Evolutionary conservation across 2,113 vertebrate species (phyloP), one percentile per base, ranked within the genome.

Genomic region (Quiscalus mexicanus): DNA sequence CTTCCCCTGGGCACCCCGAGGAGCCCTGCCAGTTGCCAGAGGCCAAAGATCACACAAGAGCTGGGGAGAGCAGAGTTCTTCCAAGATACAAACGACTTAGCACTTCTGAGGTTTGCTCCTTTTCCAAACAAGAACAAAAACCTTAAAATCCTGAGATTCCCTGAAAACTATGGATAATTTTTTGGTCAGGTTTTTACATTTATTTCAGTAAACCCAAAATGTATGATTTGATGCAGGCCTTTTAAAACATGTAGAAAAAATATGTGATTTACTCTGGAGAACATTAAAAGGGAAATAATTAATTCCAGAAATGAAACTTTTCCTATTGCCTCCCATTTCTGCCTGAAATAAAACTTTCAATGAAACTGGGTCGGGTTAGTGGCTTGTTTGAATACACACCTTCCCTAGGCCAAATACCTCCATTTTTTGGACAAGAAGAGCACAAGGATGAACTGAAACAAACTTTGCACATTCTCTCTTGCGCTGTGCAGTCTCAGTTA

Each of bases 21-120:
- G 62, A 84, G 53, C 87, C 8, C 69, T 84, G 94, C 56, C 91
- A 56, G 60, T 9, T 74, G 52, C 91, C 84, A 50, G 56, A 52
- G 94, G 93, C 95, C 90, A 87, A 87, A 94, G 94, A 90, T 85
- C 82, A 92, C 75, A 69, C 67, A 27, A 52, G 58, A 15, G 65
- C 76, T 42, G 39, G 14, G 86, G 39, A 50, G 86, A 89, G 65
- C 6, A 63, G 60, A 80, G 84, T 2, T 3, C 8, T 70, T 92
- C 93, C 87, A 91, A 78, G n/a, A 44, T n/a, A 69, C 49, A 74
- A 81, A 87, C 2, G 2, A 39, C 41, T 86, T 67, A 7, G 53
- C 19, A 1, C 84, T 93, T 78, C 78, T 53, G 70, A 83, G 74
- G 63, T 69, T 84, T 88, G 75, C 59, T 80, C 27, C 59, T 74